phyloP scores from a whole-genome alignment of 2,797 vertebrate species.

The Falco novaeseelandiae region DNA sequence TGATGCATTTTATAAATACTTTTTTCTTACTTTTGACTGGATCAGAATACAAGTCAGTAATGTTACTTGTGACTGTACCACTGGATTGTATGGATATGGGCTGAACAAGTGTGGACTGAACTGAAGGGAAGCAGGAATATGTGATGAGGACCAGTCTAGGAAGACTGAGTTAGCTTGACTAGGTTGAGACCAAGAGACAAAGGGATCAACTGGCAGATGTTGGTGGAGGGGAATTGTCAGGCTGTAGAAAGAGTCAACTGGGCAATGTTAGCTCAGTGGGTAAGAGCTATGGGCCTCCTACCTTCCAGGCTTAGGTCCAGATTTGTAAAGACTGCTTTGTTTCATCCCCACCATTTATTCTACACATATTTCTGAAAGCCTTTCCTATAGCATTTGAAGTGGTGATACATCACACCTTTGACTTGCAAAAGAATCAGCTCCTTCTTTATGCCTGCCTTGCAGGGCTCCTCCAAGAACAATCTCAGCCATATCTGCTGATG shows the following conservation, averaged over 20 bases:
- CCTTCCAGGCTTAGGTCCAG: neutral
- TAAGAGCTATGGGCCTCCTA: neutral
- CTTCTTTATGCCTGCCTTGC: constrained; percentile 7
- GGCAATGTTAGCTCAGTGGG: neutral
- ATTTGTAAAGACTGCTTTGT: neutral
- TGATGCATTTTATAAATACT: neutral
- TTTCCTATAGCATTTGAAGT: neutral
- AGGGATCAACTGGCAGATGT: neutral
- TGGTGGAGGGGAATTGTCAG: neutral
- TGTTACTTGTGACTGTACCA: neutral
- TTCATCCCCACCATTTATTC: neutral
- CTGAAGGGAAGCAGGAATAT: neutral
- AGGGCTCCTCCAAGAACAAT: neutral
- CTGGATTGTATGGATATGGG: neutral
- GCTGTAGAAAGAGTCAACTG: neutral
- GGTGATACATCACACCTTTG: neutral
- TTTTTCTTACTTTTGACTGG: neutral
- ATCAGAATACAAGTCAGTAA: neutral
- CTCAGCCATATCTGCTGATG: neutral
- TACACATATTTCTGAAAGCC: neutral
- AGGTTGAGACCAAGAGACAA: neutral
- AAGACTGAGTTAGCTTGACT: neutral
- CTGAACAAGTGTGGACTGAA: neutral
- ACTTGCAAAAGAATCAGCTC: neutral
- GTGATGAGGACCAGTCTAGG: neutral